Evolutionary conservation across 2,888 invertebrate genomes (phyloP), one percentile per base, ranked within the genome.

Genomic region (Epinotia ramella): DNA sequence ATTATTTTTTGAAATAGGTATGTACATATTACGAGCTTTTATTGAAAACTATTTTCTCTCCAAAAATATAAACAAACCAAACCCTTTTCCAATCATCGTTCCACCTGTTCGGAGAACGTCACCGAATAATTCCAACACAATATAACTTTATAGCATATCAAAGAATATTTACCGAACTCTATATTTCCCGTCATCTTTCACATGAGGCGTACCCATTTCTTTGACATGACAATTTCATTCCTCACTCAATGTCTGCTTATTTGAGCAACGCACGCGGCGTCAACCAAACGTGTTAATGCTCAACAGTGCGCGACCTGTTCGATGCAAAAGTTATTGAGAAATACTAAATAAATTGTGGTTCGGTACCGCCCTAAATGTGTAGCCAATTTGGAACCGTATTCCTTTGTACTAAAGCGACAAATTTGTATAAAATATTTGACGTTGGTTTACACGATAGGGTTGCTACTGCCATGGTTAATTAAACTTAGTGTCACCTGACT

Each of bases 241-340:
- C 67, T 65, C 75, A 71, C 71, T 76, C 76, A 67, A 70, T 71
- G 66, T 66, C 72, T 66, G 76, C 67, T 76, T 76, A 76, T 76
- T 76, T 76, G 71, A 76, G 71, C 66, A 65, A 56, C 62, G 46
- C 46, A 72, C 59, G 72, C 67, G 67, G 56, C 44, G 57, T 67
- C 71, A 76, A 67, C 76, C 80, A 80, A 79, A 81, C 81, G 81
- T 80, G 77, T 78, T 82, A 81, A 82, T 81, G 80, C 80, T 78
- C 78, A 75, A 78, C 68, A 66, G 81, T 80, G 79, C 82, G 82
- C 71, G 75, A 77, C 79, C 78, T 77, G 76, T 77, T 80, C 77
- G 62, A 63, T 78, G 83, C 82, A 84, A 77, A 79, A 84, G 84
- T 84, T 86, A 86, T 86, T 82, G 82, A 80, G 81, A 79, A 86